Evolutionary conservation across 2,888 invertebrate genomes (phyloP).

Genomic region (Athripsodes cinereus): DNA sequence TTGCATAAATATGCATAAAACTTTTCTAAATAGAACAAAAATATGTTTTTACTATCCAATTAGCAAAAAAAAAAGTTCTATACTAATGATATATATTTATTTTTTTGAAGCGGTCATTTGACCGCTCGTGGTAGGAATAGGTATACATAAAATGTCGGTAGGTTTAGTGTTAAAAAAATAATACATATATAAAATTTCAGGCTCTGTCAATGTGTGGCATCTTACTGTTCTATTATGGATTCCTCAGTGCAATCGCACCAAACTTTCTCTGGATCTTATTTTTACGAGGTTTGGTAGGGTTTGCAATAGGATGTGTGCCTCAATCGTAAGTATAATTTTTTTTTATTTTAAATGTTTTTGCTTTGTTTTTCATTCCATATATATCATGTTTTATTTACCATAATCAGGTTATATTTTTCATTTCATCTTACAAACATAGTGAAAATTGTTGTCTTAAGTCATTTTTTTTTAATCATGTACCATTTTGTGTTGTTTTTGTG

Average conservation of each 20-base stretch:
- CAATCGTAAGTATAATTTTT: constrained; percentile 74
- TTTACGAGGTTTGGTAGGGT: constrained; percentile 87
- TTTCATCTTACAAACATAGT: not conserved
- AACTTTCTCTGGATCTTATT: constrained; percentile 87
- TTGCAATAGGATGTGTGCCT: constrained; percentile 94
- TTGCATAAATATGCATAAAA: too few relatives aligned
- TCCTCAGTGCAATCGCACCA: constrained; percentile 84
- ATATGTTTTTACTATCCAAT: too few relatives aligned
- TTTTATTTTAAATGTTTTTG: constrained; percentile 1
- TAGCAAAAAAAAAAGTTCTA: too few relatives aligned
- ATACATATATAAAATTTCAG: too few relatives aligned
- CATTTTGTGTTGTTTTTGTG: not conserved
- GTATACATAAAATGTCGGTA: too few relatives aligned
- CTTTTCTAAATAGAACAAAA: too few relatives aligned
- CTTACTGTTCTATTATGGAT: constrained; percentile 83
- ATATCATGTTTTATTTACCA: not conserved
- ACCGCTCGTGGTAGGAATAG: too few relatives aligned
- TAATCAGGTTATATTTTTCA: not conserved
- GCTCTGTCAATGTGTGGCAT: constrained; percentile 88
- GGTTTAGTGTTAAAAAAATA: too few relatives aligned
- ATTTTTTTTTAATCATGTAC: not conserved
- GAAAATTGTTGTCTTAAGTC: not conserved
- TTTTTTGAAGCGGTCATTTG: too few relatives aligned
- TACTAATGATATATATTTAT: too few relatives aligned
- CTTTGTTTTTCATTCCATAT: not conserved